Percentiles rank a stretch among this genome's conserved stretches.
Evolutionary conservation across 2,797 vertebrate genomes (phyloP).

Genomic region (Limosa lapponica): DNA sequence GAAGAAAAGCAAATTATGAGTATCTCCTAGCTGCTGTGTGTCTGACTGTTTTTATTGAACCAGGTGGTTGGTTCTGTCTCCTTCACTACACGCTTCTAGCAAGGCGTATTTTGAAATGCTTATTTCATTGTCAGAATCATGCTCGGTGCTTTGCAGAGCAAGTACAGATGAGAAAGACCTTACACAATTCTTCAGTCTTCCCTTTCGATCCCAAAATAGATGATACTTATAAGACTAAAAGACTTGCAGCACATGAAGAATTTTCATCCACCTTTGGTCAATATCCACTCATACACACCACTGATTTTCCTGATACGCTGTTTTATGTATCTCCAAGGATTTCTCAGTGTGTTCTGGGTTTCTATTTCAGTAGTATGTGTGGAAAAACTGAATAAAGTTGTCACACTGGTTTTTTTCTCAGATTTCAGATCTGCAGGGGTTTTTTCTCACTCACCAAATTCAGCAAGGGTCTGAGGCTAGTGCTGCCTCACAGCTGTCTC

Average conservation of each 20-base stretch:
- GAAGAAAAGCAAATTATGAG: background rate
- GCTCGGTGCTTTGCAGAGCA: background rate
- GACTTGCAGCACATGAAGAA: background rate
- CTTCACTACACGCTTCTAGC: background rate
- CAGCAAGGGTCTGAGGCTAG: background rate
- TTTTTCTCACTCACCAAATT: background rate
- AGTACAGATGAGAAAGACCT: background rate
- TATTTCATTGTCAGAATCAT: background rate
- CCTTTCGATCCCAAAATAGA: background rate
- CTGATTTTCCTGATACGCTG: background rate
- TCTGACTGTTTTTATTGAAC: background rate
- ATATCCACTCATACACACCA: background rate
- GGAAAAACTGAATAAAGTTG: background rate
- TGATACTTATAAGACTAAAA: background rate
- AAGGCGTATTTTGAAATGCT: background rate
- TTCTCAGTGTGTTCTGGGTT: background rate
- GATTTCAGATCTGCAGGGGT: background rate
- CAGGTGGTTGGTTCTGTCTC: background rate
- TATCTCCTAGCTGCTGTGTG: background rate
- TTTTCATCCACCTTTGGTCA: background rate
- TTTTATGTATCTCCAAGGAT: background rate
- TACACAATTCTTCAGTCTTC: background rate
- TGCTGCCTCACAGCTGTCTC: background rate
- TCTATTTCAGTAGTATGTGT: background rate
- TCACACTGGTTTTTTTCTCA: background rate